A percentile compares a stretch with the other conserved stretches of the same genome.
These are phyloP conservation scores for Bufo bufo DNA, from an alignment of 2,113 vertebrate species.

Conservation along the genomic window DNA sequence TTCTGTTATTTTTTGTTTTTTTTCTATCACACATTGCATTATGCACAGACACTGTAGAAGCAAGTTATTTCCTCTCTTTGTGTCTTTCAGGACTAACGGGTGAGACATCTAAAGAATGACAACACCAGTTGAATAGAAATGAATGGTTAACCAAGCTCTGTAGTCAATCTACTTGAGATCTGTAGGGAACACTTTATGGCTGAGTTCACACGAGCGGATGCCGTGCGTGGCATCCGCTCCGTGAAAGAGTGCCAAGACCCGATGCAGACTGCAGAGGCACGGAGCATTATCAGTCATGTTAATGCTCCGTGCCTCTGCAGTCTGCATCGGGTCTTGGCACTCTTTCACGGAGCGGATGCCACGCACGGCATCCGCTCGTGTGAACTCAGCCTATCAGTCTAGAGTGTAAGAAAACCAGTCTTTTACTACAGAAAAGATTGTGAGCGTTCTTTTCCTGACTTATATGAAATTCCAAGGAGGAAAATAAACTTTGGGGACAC, in stretches of 20 bases:
- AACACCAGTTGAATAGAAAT: constrained; percentile 35
- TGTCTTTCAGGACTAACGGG: constrained; percentile 26
- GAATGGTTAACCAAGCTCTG: constrained; percentile 33
- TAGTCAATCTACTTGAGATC: constrained; percentile 31
- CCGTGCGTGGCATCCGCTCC: too few species aligned
- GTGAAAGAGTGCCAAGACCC: too few species aligned
- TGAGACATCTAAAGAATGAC: constrained; percentile 40
- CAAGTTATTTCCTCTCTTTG: constrained; percentile 41
- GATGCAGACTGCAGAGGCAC: too few species aligned
- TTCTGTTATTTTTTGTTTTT: constrained; percentile 22
- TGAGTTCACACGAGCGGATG: too few species aligned
- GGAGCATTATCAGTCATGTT: too few species aligned
- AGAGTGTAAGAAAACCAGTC: constrained; percentile 29
- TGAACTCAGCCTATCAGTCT: too few species aligned
- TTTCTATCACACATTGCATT: constrained; percentile 16
- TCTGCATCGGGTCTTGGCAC: too few species aligned
- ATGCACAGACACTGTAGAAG: constrained; percentile 12
- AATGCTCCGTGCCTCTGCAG: too few species aligned
- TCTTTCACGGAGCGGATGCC: too few species aligned
- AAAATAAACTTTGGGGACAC: not conserved
- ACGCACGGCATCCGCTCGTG: too few species aligned
- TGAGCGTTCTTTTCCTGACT: not conserved
- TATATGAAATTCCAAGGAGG: not conserved
- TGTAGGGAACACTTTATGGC: constrained; percentile 18
- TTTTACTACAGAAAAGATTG: constrained; percentile 18